Base-by-base conservation (phyloP, 2,797 vertebrate species). In the Luscinia luscinia region DNA sequence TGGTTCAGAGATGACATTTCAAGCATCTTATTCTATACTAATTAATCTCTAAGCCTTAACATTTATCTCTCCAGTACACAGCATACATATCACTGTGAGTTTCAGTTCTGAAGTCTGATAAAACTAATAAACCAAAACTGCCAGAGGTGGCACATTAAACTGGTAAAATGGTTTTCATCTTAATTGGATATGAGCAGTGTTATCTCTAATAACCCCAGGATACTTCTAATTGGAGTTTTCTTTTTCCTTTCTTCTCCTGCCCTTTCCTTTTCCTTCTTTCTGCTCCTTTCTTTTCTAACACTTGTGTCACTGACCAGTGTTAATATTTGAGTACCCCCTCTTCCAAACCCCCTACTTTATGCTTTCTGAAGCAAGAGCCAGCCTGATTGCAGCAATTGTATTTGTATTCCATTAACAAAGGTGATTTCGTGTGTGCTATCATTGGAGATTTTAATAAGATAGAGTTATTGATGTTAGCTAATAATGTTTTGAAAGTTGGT, bases 141-240 rank as follows among this genome's bases (percentile, higher is more conserved):
- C 98, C 98, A 98, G 97, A 97, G 98, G 97, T 98, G 97, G 96
- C 96, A 97, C 97, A 98, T 98, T 98, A 98, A 97, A 97, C 97
- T 89, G 95, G 97, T 96, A 96, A 97, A 98, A 98, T 97, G 97
- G 98, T 97, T 98, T 98, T 98, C 98, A 98, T 98, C 97, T 98
- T 98, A 98, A 98, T 98, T 98, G 98, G 97, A 98, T 98, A 98
- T 97, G 97, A 98, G 95, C 96, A 90, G 93, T 92, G 97, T 97
- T 98, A 98, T 97, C 96, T 92, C 97, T 97, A 98, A 98, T 98
- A 98, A 98, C 97, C 98, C 93, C 97, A 96, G 97, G 98, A 98
- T 98, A 98, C 96, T 98, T 98, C 98, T 98, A 98, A 98, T 98
- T 98, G 97, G 96, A 97, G 92, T 96, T 95, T 97, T 95, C 96